These are phyloP conservation scores for Amphimallon solstitiale DNA, from an alignment of 2,888 invertebrate species.

Conservation along the genomic window DNA sequence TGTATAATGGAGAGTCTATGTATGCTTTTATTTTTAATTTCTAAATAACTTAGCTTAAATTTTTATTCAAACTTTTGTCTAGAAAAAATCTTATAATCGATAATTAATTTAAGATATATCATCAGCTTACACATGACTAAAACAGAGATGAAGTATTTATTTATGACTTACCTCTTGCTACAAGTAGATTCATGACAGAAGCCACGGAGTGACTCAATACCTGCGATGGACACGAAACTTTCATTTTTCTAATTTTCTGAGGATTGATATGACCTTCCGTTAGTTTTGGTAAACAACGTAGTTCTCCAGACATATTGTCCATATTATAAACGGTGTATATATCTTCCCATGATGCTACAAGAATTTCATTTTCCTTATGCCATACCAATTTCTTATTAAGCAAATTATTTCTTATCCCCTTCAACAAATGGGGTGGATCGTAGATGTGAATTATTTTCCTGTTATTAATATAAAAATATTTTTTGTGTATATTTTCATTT, in stretches of 20 bases:
- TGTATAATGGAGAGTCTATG: too few species aligned
- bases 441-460: slow-evolving; percentile 21
- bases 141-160: too few species aligned
- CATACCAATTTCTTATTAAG: slow-evolving; percentile 31
- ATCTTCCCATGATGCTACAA: slow-evolving; percentile 26
- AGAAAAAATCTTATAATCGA: too few species aligned
- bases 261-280: slow-evolving; percentile 21
- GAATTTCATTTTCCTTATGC: background rate
- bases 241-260: slow-evolving; percentile 31
- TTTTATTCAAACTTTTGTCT: too few species aligned
- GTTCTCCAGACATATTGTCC: slow-evolving; percentile 7
- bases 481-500: background rate
- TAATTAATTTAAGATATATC: too few species aligned
- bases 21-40: too few species aligned
- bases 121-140: too few species aligned
- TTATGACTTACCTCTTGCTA: slow-evolving; percentile 16
- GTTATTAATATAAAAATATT: slow-evolving; percentile 1
- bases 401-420: slow-evolving; percentile 35
- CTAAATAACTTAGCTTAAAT: too few species aligned
- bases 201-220: slow-evolving; percentile 29
- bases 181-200: slow-evolving; percentile 5
- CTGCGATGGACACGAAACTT: slow-evolving; percentile 19
- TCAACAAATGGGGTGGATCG: slow-evolving; percentile 37
- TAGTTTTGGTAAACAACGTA: slow-evolving; percentile 26
- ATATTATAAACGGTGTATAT: slow-evolving; percentile 24